Evolutionary conservation across 2,888 invertebrate species (phyloP).

Genomic region (Tholera decimalis): DNA sequence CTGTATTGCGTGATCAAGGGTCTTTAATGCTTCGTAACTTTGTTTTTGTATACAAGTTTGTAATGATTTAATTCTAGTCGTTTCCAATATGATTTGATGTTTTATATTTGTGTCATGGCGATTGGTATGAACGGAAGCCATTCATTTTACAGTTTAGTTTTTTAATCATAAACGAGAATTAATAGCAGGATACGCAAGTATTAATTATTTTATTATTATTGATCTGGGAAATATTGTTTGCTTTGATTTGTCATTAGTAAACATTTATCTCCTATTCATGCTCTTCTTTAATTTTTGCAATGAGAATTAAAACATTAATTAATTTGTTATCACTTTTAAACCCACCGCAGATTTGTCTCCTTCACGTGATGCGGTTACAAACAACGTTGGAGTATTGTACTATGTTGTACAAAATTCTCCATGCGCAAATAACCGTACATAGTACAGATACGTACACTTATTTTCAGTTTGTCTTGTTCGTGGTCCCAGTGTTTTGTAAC

Average conservation of each 20-base stretch:
- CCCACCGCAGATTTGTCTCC: conserved; percentile 5
- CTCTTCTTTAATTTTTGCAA: neutral
- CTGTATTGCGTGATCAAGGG: conserved; percentile 45
- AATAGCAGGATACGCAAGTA: conserved; percentile 30
- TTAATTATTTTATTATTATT: conserved; percentile 10
- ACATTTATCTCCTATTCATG: neutral
- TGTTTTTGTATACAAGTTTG: conserved; percentile 28
- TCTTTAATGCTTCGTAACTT: conserved; percentile 23
- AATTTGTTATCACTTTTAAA: conserved; percentile 1
- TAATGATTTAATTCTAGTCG: conserved; percentile 37
- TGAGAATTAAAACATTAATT: conserved; percentile 8
- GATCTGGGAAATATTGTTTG: neutral
- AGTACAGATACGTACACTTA: conserved; percentile 29
- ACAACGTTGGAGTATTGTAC: conserved; percentile 35
- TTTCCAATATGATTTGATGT: conserved; percentile 18
- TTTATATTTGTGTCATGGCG: conserved; percentile 47
- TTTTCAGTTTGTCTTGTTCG: conserved; percentile 45
- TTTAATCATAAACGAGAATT: conserved; percentile 29
- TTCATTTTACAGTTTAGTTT: conserved; percentile 17
- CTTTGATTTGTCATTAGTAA: neutral
- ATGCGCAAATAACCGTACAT: conserved; percentile 48
- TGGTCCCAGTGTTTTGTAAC: conserved; percentile 39
- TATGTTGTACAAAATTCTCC: conserved; percentile 48
- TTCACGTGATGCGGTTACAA: conserved; percentile 15
- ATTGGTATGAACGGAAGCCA: conserved; percentile 32